A percentile compares a stretch with the other conserved stretches of the same genome.
phyloP scores from a whole-genome alignment of 2,113 vertebrate species.

The Sebastes fasciatus region DNA sequence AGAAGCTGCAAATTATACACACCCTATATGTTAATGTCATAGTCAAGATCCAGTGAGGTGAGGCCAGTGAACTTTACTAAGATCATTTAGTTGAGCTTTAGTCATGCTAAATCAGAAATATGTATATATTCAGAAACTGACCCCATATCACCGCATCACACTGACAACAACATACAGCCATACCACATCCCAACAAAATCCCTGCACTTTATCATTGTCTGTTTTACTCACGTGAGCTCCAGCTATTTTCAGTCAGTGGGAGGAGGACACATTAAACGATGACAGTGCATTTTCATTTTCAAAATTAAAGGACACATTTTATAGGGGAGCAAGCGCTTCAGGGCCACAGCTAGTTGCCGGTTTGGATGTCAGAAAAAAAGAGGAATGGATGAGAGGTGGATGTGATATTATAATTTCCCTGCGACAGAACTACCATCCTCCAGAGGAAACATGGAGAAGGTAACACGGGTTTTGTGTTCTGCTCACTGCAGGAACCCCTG shows the following conservation, averaged over 20 bases:
- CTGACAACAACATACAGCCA: conserved; percentile 11
- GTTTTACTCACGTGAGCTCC: background rate
- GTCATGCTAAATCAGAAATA: background rate
- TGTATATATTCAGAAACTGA: background rate
- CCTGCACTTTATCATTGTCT: background rate
- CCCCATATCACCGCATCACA: background rate
- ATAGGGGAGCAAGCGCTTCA: background rate
- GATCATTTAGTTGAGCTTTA: background rate
- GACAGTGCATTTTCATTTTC: conserved; percentile 26
- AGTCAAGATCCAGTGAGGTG: conserved; percentile 12
- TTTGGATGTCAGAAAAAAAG: background rate
- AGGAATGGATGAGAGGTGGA: conserved; percentile 4
- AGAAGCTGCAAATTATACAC: conserved; percentile 34
- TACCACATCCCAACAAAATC: background rate
- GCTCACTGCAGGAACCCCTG: background rate
- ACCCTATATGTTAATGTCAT: conserved; percentile 9
- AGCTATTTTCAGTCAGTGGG: background rate
- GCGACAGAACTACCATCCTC: background rate
- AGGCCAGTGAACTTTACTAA: background rate
- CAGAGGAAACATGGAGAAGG: background rate
- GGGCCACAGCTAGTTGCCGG: background rate
- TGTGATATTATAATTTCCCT: conserved; percentile 16
- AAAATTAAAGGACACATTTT: conserved; percentile 37
- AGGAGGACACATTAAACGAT: conserved; percentile 10
- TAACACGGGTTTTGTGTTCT: background rate